Conservation (phyloP, 2,797 vertebrate species). For the Lerista edwardsae region DNA sequence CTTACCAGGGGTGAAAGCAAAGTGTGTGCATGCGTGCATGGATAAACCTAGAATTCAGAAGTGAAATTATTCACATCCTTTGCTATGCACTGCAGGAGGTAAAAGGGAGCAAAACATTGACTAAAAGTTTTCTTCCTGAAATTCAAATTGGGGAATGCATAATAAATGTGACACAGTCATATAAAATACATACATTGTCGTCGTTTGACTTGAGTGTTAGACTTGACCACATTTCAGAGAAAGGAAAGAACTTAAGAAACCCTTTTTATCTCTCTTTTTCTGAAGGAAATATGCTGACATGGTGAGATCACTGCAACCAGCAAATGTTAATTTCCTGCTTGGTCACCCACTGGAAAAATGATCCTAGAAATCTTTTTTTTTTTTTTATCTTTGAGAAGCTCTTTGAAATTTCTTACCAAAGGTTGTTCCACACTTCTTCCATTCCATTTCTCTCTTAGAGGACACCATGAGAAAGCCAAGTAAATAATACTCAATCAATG, state of each 20-base stretch:
- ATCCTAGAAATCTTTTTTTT: neutral
- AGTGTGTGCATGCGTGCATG: too few species aligned
- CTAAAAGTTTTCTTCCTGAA: constrained; percentile 2
- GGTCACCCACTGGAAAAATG: constrained; percentile 27
- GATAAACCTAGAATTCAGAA: neutral
- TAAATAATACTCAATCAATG: neutral
- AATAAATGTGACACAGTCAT: neutral
- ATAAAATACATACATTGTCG: constrained; percentile 7
- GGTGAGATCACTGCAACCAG: constrained; percentile 10
- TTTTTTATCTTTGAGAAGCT: neutral
- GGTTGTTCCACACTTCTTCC: neutral
- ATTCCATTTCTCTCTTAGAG: neutral
- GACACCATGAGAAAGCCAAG: neutral
- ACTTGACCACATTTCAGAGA: neutral
- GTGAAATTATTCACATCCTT: neutral
- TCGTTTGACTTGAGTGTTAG: constrained; percentile 4
- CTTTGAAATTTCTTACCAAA: constrained; percentile 10
- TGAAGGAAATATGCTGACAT: constrained; percentile 7
- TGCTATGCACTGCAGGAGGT: constrained; percentile 2
- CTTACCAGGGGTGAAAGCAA: too few species aligned
- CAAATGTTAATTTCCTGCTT: constrained; percentile 29
- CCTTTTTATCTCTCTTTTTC: neutral
- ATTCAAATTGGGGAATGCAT: constrained; percentile 1
- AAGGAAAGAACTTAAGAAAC: neutral
- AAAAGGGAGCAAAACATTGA: constrained; percentile 3